Evolutionary conservation across 2,797 vertebrate species (phyloP).

Genomic region (Gymnoscopelus microlampas): DNA sequence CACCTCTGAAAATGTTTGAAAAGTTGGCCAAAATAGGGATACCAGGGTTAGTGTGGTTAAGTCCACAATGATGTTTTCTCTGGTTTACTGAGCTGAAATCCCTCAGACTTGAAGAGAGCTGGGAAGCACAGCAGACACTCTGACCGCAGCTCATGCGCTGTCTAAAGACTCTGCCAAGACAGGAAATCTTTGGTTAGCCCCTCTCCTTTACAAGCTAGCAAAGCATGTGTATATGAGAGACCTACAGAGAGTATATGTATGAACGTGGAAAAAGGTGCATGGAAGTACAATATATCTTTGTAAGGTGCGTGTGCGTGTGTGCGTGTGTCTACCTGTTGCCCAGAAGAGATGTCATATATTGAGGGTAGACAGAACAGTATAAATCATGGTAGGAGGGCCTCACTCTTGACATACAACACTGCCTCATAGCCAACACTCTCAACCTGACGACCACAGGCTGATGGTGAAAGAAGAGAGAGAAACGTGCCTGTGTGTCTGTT

Average conservation of each 20-base stretch:
- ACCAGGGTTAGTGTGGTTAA: constrained; percentile 5
- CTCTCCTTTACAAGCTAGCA: constrained; percentile 49
- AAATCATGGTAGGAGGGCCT: background rate
- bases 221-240: constrained; percentile 13
- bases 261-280: background rate
- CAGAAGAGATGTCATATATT: no score
- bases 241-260: constrained; percentile 3
- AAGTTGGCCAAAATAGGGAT: no score
- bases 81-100: constrained; percentile 39
- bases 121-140: constrained; percentile 24
- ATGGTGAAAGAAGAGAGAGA: background rate
- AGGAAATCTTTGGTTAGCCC: constrained; percentile 59
- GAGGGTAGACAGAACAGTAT: background rate
- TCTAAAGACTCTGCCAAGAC: constrained; percentile 21
- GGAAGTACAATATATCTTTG: background rate
- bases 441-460: background rate
- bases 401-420: constrained; percentile 6
- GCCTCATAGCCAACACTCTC: constrained; percentile 7
- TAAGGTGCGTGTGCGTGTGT: constrained; percentile 11
- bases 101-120: constrained; percentile 39
- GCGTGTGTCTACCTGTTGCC: background rate
- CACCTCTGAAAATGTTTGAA: no score
- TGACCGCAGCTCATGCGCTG: constrained; percentile 43
- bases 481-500: constrained; percentile 29
- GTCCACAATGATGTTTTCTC: constrained; percentile 18